Percentiles rank a stretch among this genome's conserved stretches.
Conservation (phyloP, 2,888 invertebrate species). For the Melangyna quadrimaculata region DNA sequence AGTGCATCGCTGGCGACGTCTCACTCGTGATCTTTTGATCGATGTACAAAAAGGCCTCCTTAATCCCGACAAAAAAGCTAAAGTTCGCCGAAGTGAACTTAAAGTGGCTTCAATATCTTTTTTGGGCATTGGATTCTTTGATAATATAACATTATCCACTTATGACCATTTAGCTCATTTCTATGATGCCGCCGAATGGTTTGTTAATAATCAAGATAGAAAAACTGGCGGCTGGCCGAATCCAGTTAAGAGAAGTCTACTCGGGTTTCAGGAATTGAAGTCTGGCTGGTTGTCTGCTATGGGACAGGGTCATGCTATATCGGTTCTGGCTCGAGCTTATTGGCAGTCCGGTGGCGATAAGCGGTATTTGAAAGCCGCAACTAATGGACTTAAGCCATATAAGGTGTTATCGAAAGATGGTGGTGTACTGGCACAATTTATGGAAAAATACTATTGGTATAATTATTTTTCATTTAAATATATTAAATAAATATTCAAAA, state of each 20-base stretch:
- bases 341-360: conserved; percentile 89
- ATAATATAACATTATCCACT: conserved; percentile 89
- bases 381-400: conserved; percentile 90
- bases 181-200: conserved; percentile 96
- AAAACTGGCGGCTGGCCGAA: conserved; percentile 96
- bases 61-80: conserved; percentile 80
- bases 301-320: conserved; percentile 99
- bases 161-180: conserved; percentile 95
- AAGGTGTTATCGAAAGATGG: conserved; percentile 87
- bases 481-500: neutral
- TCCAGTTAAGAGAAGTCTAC: conserved; percentile 89
- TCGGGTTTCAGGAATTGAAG: conserved; percentile 88
- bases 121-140: conserved; percentile 87
- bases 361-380: conserved; percentile 90
- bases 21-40: conserved; percentile 93
- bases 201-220: conserved; percentile 91
- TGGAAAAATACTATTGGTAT: conserved; percentile 93
- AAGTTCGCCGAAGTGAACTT: conserved; percentile 79
- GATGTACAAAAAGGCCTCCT: conserved; percentile 95
- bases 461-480: conserved; percentile 74
- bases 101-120: conserved; percentile 86
- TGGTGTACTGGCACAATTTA: conserved; percentile 92
- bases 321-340: conserved; percentile 95
- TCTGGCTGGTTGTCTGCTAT: conserved; percentile 98
- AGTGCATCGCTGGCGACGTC: conserved; percentile 86